These are phyloP conservation scores for Rhizoglyphus robini DNA, from an alignment of 1,140 invertebrate genomes.

Conservation along the genomic window DNA sequence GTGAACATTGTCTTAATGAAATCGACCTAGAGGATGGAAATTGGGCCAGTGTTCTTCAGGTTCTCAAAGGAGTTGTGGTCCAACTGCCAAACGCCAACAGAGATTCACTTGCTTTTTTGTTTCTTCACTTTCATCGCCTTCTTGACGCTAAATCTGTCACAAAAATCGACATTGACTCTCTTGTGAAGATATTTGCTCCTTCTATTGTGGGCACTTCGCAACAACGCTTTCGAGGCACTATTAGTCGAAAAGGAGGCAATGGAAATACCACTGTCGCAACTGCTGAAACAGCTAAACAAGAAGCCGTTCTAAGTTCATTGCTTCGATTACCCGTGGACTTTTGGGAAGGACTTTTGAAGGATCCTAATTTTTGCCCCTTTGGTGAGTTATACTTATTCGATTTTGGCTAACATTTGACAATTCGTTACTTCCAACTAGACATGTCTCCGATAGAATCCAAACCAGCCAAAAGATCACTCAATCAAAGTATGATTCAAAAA, in stretches of 20 bases:
- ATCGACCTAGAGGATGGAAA: conserved; percentile 38
- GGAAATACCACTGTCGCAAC: too few species aligned
- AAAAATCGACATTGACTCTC: conserved; percentile 60
- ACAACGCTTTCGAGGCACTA: neutral
- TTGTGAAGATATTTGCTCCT: conserved; percentile 70
- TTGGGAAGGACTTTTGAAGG: neutral
- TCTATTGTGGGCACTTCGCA: conserved; percentile 66
- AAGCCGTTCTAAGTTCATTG: neutral
- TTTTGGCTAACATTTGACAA: too few species aligned
- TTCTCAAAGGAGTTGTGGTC: neutral
- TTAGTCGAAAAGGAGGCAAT: neutral
- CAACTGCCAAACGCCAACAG: conserved; percentile 62
- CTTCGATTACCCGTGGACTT: neutral
- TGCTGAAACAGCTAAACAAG: neutral
- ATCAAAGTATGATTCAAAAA: too few species aligned
- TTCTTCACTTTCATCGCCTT: conserved; percentile 67
- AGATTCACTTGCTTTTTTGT: conserved; percentile 69
- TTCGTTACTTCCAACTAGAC: too few species aligned
- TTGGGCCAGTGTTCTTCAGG: conserved; percentile 40
- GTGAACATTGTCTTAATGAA: neutral
- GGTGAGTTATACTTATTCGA: too few species aligned
- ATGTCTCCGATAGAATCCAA: too few species aligned
- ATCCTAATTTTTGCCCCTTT: conserved; percentile 2
- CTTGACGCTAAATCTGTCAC: conserved; percentile 49
- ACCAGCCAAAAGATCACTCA: too few species aligned